A percentile compares a stretch with the other conserved stretches of the same genome.
These are phyloP conservation scores for Artibeus lituratus DNA, from an alignment of 2,797 vertebrate genomes.

Conservation along the genomic window DNA sequence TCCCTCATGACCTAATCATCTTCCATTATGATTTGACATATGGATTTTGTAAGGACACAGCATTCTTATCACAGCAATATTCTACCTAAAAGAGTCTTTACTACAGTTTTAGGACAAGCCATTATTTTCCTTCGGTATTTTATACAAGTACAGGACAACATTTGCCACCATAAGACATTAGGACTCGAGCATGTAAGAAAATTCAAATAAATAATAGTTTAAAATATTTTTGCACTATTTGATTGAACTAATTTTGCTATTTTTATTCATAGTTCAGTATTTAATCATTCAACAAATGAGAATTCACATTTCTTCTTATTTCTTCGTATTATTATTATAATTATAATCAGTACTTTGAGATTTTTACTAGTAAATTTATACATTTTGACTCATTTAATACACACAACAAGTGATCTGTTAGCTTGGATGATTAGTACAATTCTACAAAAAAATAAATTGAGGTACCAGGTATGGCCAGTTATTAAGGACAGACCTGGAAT, in stretches of 20 bases:
- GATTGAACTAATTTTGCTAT: background rate
- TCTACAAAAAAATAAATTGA: background rate
- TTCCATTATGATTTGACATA: background rate
- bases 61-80: background rate
- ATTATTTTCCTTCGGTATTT: background rate
- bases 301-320: background rate
- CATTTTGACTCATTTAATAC: background rate
- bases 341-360: background rate
- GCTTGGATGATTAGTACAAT: background rate
- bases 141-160: background rate
- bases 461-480: background rate
- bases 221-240: background rate
- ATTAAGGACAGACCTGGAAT: background rate
- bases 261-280: background rate
- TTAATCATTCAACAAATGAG: background rate
- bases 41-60: background rate
- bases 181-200: background rate
- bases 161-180: background rate
- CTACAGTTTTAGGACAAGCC: background rate
- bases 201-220: background rate
- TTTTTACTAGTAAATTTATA: background rate
- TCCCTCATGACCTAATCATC: background rate
- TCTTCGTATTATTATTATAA: background rate
- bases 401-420: background rate
- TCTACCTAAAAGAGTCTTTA: background rate